A percentile compares a stretch with the other conserved stretches of the same genome.
These are phyloP conservation scores for Meganola albula DNA, from an alignment of 2,888 invertebrate genomes.

Conservation along the genomic window DNA sequence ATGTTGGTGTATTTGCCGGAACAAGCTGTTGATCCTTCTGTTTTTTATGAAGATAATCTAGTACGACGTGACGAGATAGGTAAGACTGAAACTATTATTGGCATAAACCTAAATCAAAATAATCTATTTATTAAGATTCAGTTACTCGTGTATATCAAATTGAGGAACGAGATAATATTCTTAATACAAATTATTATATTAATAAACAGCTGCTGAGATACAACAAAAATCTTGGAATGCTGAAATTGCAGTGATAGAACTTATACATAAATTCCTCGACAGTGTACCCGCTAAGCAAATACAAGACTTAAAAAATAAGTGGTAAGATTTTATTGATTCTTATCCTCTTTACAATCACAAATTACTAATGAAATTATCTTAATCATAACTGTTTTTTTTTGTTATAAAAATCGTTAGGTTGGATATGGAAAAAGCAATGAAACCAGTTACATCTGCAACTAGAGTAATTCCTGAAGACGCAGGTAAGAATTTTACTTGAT, in stretches of 20 bases:
- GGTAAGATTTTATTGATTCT: constrained; percentile 45
- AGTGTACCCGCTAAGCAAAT: constrained; percentile 78
- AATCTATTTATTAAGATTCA: too few relatives aligned
- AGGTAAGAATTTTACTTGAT: constrained; percentile 48
- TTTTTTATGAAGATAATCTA: constrained; percentile 81
- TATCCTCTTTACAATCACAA: background rate
- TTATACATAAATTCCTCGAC: constrained; percentile 86
- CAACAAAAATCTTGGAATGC: constrained; percentile 75
- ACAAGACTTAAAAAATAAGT: constrained; percentile 78
- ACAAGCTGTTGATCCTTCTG: constrained; percentile 77
- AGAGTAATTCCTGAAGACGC: constrained; percentile 76
- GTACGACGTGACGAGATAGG: constrained; percentile 72
- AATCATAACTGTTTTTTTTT: background rate
- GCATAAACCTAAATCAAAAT: too few relatives aligned
- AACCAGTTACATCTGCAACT: constrained; percentile 78
- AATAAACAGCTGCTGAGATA: constrained; percentile 47
- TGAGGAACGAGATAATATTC: too few relatives aligned
- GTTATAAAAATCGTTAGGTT: constrained; percentile 44
- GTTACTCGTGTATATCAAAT: too few relatives aligned
- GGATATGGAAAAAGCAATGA: constrained; percentile 79
- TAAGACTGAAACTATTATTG: too few relatives aligned
- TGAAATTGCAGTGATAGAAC: constrained; percentile 86
- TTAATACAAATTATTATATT: background rate
- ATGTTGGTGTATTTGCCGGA: constrained; percentile 80
- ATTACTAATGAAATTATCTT: background rate